These are phyloP conservation scores for Mechanitis mazaeus DNA, from an alignment of 2,888 invertebrate species.

Conservation along the genomic window DNA sequence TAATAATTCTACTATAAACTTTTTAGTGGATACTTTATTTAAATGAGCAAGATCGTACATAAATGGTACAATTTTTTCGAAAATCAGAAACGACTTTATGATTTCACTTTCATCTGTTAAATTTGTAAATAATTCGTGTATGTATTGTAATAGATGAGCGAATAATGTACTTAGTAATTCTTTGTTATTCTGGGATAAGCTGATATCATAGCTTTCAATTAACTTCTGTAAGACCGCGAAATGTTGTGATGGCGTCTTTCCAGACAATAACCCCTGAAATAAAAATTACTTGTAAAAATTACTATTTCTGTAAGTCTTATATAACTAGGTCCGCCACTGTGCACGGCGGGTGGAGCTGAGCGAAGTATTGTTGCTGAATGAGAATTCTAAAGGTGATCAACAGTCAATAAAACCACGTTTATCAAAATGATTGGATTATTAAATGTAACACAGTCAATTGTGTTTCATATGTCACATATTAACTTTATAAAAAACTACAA, in stretches of 20 bases:
- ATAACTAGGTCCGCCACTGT: no score
- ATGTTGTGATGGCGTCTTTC: constrained; percentile 80
- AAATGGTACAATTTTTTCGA: constrained; percentile 75
- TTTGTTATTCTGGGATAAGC: constrained; percentile 86
- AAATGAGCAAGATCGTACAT: constrained; percentile 83
- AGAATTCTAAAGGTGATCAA: no score
- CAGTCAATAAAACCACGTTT: no score
- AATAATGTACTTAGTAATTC: constrained; percentile 84
- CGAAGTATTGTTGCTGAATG: no score
- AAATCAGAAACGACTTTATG: constrained; percentile 75
- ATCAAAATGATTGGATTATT: no score
- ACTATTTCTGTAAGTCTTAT: no score
- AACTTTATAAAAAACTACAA: no score
- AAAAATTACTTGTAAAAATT: constrained; percentile 1
- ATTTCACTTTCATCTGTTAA: constrained; percentile 57
- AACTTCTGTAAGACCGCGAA: constrained; percentile 85
- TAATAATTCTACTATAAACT: constrained; percentile 80
- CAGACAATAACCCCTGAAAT: constrained; percentile 75
- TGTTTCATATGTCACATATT: no score
- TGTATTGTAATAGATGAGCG: constrained; percentile 84
- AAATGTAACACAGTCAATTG: no score
- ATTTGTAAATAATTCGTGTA: constrained; percentile 79
- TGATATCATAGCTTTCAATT: constrained; percentile 91
- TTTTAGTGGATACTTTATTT: constrained; percentile 81
- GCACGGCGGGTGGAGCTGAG: no score